Conservation (phyloP, 2,888 invertebrate species). For the Meloe dianella region DNA sequence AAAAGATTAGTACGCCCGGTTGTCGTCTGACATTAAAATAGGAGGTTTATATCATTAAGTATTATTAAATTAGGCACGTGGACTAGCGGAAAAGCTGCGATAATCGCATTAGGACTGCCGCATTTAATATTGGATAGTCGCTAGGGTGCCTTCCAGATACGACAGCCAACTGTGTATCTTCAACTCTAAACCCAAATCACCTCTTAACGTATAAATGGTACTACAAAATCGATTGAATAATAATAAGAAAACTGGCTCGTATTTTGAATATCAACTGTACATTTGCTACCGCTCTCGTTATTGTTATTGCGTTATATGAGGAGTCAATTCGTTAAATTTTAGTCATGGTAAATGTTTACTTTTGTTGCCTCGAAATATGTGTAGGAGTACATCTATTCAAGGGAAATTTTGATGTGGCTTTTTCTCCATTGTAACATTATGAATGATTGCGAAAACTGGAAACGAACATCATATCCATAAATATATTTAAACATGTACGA, state of each 20-base stretch:
- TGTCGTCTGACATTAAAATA: constrained; percentile 42
- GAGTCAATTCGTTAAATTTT: background rate
- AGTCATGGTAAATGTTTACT: background rate
- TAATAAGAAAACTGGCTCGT: background rate
- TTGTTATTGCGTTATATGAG: background rate
- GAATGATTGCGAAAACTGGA: background rate
- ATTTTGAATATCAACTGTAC: too few species aligned
- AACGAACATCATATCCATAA: background rate
- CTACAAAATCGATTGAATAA: too few species aligned
- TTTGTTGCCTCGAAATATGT: background rate
- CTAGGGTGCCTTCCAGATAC: constrained; percentile 27
- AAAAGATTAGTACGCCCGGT: constrained; percentile 38
- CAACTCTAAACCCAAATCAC: background rate
- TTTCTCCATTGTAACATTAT: background rate
- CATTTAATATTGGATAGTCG: constrained; percentile 45
- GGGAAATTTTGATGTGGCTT: background rate
- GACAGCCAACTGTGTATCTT: constrained; percentile 24
- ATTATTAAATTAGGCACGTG: constrained; percentile 42
- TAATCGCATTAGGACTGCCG: constrained; percentile 44
- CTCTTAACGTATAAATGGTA: too few species aligned
- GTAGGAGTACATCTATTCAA: background rate
- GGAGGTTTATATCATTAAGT: constrained; percentile 43
- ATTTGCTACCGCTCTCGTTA: too few species aligned
- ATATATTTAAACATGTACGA: background rate
- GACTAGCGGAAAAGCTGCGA: constrained; percentile 40